These are phyloP conservation scores for Caloenas nicobarica DNA, from an alignment of 2,113 vertebrate genomes.

Conservation along the genomic window DNA sequence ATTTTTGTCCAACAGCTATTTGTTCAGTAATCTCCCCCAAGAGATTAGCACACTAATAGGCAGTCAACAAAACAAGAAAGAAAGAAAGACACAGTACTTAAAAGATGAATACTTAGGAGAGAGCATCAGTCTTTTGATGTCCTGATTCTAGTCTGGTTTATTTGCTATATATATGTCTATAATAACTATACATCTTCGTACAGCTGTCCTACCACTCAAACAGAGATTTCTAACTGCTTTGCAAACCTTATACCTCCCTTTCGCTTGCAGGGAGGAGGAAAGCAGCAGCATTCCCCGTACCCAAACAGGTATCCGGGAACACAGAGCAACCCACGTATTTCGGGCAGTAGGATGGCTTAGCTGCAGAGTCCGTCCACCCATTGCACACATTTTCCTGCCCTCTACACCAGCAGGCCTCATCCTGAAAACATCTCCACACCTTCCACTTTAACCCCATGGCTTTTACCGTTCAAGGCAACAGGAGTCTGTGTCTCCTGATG, in stretches of 20 bases:
- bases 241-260: background rate
- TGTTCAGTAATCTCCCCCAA: slow-evolving; percentile 63
- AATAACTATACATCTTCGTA: slow-evolving; percentile 53
- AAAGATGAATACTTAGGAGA: slow-evolving; percentile 59
- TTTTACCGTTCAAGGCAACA: accelerated
- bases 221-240: background rate
- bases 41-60: slow-evolving; percentile 67
- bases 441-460: background rate
- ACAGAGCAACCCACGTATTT: accelerated
- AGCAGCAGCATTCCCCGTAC: accelerated
- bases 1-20: slow-evolving; percentile 68
- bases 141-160: slow-evolving; percentile 53
- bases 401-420: accelerated
- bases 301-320: background rate
- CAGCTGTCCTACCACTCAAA: slow-evolving; percentile 31
- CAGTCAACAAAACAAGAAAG: slow-evolving; percentile 66
- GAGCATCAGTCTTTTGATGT: slow-evolving; percentile 64
- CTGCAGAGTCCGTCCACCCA: background rate
- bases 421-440: background rate
- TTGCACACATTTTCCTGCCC: accelerated
- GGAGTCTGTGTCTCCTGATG: background rate
- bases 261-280: background rate
- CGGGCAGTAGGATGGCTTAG: background rate
- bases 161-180: slow-evolving; percentile 65
- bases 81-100: slow-evolving; percentile 57